Evolutionary conservation across 2,888 invertebrate species (phyloP).

Genomic region (Omphaloscelis lunosa): DNA sequence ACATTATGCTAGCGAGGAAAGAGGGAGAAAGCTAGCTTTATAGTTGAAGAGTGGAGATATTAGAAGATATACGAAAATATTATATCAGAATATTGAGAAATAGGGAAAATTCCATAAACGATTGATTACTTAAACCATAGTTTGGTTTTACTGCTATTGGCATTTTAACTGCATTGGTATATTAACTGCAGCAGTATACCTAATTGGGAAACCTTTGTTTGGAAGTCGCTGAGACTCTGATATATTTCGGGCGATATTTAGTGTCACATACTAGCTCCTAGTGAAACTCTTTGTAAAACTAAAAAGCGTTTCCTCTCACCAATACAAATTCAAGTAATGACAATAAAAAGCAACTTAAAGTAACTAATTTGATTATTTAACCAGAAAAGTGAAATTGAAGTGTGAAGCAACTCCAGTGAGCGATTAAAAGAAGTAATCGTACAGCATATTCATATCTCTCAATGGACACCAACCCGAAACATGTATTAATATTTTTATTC

Average conservation of each 20-base stretch:
- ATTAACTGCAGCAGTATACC: background rate
- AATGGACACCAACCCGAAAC: constrained; percentile 21
- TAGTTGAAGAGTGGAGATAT: constrained; percentile 23
- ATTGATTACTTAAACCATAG: background rate
- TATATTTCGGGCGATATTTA: background rate
- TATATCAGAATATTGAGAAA: background rate
- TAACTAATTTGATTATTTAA: background rate
- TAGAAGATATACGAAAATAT: background rate
- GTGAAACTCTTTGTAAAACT: background rate
- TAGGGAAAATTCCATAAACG: background rate
- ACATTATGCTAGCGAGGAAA: constrained; percentile 49
- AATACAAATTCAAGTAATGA: background rate
- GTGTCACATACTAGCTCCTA: background rate
- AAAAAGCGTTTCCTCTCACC: background rate
- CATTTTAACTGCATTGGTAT: background rate
- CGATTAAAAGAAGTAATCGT: background rate
- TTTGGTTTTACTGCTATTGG: background rate
- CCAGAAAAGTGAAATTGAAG: background rate
- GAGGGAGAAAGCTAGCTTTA: background rate
- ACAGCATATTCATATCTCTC: background rate
- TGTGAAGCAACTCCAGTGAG: background rate
- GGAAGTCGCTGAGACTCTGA: background rate
- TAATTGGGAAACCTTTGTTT: background rate
- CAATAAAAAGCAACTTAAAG: background rate
- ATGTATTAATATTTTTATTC: constrained; percentile 65